phyloP scores from a whole-genome alignment of 2,113 vertebrate genomes.

The Picathartes gymnocephalus region DNA sequence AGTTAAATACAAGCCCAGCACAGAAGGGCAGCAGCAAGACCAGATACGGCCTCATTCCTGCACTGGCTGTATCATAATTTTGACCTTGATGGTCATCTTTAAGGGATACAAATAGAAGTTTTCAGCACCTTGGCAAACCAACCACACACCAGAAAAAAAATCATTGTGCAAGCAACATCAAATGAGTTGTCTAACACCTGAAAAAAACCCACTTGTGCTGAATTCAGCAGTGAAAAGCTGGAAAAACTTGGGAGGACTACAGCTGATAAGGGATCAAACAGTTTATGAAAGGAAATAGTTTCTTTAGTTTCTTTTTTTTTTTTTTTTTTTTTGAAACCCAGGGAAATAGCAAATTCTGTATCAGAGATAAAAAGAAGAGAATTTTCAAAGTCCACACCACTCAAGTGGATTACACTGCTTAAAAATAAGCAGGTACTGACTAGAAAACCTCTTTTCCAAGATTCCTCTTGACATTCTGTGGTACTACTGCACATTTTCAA shows the following conservation, averaged over 20 bases:
- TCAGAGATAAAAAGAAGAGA: too few relatives aligned
- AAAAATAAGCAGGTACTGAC: not conserved
- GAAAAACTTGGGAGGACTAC: not conserved
- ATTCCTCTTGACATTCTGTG: not conserved
- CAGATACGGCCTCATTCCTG: not conserved
- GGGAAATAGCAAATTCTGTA: not conserved
- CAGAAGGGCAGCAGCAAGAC: not conserved
- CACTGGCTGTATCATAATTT: not conserved
- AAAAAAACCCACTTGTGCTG: not conserved
- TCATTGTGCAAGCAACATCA: not conserved
- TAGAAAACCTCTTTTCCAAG: not conserved
- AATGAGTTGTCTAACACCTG: not conserved
- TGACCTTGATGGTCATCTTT: rapidly evolving
- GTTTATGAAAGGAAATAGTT: not conserved
- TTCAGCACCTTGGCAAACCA: not conserved
- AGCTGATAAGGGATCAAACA: not conserved
- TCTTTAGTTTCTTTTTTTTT: rapidly evolving
- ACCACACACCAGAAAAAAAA: not conserved
- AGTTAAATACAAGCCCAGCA: not conserved
- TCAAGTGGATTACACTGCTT: not conserved
- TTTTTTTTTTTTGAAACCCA: not conserved
- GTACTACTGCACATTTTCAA: not conserved
- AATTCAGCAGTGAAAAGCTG: not conserved
- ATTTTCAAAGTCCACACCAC: not conserved
- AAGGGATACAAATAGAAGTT: not conserved